Percentiles rank a stretch among this genome's conserved stretches.
phyloP scores from a whole-genome alignment of 1,140 invertebrate species.

The Ectropis grisescens region DNA sequence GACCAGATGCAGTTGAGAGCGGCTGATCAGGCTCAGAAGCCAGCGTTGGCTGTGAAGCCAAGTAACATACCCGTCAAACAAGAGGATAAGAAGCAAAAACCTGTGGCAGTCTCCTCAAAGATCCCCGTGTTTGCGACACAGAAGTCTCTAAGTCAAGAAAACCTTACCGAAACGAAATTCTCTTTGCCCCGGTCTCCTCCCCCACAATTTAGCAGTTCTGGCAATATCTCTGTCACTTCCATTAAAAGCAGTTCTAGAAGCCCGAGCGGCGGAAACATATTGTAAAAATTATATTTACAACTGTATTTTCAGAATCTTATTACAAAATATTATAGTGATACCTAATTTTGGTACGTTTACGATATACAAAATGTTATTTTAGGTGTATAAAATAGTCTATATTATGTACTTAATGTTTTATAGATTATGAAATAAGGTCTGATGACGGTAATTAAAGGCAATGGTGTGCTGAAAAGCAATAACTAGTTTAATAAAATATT shows the following conservation, averaged over 20 bases:
- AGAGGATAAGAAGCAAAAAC: conserved; percentile 37
- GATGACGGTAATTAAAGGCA: no score
- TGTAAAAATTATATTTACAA: conserved; percentile 1
- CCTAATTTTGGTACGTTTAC: no score
- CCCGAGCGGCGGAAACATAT: conserved; percentile 56
- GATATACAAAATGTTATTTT: not conserved
- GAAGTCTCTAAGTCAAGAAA: conserved; percentile 64
- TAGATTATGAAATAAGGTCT: no score
- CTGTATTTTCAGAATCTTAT: conserved; percentile 1
- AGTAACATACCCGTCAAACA: conserved; percentile 64
- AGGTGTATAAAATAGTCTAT: conserved; percentile 6
- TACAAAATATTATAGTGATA: not conserved
- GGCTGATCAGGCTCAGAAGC: conserved; percentile 39
- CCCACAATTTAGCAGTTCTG: conserved; percentile 46
- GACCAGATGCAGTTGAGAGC: conserved; percentile 50
- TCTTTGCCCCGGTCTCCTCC: conserved; percentile 51
- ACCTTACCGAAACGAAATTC: conserved; percentile 52
- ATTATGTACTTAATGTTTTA: no score
- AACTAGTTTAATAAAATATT: no score
- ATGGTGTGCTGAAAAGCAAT: no score
- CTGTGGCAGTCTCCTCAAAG: conserved; percentile 54
- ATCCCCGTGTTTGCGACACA: conserved; percentile 64
- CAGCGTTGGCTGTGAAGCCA: conserved; percentile 53
- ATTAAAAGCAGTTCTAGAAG: conserved; percentile 67
- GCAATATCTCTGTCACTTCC: conserved; percentile 64